These are phyloP conservation scores for Mareca strepera DNA, from an alignment of 2,797 vertebrate species.

Conservation along the genomic window DNA sequence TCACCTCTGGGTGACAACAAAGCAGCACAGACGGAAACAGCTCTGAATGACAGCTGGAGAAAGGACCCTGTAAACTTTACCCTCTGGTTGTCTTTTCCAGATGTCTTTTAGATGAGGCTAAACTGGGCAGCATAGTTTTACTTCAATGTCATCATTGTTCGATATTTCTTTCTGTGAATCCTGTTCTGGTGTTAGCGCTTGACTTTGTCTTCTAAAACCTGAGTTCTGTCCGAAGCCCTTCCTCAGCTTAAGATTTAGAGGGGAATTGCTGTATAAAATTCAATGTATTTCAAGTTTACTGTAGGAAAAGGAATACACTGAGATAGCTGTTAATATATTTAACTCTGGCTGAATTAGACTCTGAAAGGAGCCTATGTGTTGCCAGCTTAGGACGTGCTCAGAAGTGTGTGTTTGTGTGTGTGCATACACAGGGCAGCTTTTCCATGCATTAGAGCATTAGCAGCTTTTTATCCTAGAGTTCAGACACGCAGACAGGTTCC, in stretches of 20 bases:
- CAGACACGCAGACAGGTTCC: background rate
- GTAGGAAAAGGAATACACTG: background rate
- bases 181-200: background rate
- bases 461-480: background rate
- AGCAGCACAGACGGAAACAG: background rate
- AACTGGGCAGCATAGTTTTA: background rate
- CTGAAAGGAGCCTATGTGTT: background rate
- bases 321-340: background rate
- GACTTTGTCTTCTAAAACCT: background rate
- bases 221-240: background rate
- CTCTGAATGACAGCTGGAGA: background rate
- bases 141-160: background rate
- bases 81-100: background rate
- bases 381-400: background rate
- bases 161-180: background rate
- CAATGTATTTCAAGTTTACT: background rate
- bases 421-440: background rate
- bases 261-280: fast-evolving
- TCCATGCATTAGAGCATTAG: background rate
- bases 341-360: background rate
- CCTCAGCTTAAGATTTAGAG: background rate
- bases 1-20: background rate
- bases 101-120: background rate
- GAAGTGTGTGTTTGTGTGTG: background rate
- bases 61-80: background rate